Evolutionary conservation across 2,888 invertebrate species (phyloP).

Genomic region (Ophion costatus): DNA sequence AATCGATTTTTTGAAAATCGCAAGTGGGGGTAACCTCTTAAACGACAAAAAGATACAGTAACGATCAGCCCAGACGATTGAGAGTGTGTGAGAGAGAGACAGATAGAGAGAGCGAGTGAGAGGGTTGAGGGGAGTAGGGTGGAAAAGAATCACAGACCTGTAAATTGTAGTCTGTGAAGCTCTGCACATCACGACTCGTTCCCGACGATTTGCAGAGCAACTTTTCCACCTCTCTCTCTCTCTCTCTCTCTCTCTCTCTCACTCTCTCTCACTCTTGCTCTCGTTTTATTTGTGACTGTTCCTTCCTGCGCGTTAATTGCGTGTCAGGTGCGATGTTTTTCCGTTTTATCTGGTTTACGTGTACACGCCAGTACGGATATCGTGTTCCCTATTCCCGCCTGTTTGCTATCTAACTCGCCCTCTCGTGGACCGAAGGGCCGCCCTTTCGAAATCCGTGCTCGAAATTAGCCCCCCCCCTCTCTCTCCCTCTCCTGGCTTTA

Average conservation of each 20-base stretch:
- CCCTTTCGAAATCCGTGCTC: constrained; percentile 45
- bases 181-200: constrained; percentile 64
- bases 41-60: too few species aligned
- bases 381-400: constrained; percentile 27
- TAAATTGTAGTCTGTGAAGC: constrained; percentile 64
- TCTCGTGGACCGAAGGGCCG: constrained; percentile 29
- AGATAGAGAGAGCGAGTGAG: constrained; percentile 37
- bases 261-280: constrained; percentile 5
- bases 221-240: constrained; percentile 9
- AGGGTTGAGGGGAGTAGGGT: constrained; percentile 9
- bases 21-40: too few species aligned
- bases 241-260: constrained; percentile 58
- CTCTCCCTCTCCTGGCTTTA: background rate
- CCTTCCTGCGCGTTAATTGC: constrained; percentile 69
- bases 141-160: constrained; percentile 58
- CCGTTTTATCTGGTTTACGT: constrained; percentile 72
- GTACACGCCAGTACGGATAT: constrained; percentile 32
- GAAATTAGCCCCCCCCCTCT: background rate
- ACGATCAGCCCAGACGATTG: too few species aligned
- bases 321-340: constrained; percentile 71
- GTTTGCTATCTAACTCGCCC: constrained; percentile 38
- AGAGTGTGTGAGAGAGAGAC: constrained; percentile 21
- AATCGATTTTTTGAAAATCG: too few species aligned
- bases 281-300: too few species aligned
- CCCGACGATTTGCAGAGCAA: constrained; percentile 74